phyloP scores from a whole-genome alignment of 23 tunicate genomes.

The Halocynthia aurantium region DNA sequence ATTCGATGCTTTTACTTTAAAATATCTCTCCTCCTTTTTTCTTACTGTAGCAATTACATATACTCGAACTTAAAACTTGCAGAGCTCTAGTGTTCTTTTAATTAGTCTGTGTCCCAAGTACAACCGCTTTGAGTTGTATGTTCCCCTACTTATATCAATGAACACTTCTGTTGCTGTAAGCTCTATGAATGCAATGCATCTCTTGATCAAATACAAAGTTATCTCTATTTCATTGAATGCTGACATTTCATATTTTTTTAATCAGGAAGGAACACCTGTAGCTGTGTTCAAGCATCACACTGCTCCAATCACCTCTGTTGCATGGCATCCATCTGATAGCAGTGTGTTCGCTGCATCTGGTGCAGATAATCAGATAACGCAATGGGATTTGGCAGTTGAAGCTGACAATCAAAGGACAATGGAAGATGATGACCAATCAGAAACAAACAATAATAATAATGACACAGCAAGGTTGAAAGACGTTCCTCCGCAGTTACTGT shows the following conservation, averaged over 20 bases:
- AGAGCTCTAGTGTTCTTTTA: too few relatives aligned
- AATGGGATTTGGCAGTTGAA: slow-evolving; percentile 94
- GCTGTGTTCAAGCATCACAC: slow-evolving; percentile 92
- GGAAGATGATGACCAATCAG: not conserved
- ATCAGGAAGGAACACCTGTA: slow-evolving; percentile 39
- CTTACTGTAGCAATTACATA: too few relatives aligned
- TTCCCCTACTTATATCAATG: not conserved
- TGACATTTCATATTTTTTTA: not conserved
- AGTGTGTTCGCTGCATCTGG: slow-evolving; percentile 95
- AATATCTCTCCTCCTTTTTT: too few relatives aligned
- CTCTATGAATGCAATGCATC: not conserved
- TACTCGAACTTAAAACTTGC: too few relatives aligned
- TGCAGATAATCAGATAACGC: slow-evolving; percentile 82
- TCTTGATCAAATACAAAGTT: not conserved
- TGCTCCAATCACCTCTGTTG: slow-evolving; percentile 83
- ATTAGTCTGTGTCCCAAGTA: too few relatives aligned
- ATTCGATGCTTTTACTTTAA: too few relatives aligned
- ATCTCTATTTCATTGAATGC: not conserved
- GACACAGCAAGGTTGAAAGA: slow-evolving; percentile 24
- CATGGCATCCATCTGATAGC: slow-evolving; percentile 81
- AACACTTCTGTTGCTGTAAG: not conserved
- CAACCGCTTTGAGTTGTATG: not conserved
- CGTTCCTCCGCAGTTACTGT: slow-evolving; percentile 84
- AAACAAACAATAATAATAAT: not conserved
- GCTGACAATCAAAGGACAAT: slow-evolving; percentile 22